Evolutionary conservation across 2,888 invertebrate species (phyloP), one percentile per base, ranked within the genome.

Genomic region (Caprella mutica): DNA sequence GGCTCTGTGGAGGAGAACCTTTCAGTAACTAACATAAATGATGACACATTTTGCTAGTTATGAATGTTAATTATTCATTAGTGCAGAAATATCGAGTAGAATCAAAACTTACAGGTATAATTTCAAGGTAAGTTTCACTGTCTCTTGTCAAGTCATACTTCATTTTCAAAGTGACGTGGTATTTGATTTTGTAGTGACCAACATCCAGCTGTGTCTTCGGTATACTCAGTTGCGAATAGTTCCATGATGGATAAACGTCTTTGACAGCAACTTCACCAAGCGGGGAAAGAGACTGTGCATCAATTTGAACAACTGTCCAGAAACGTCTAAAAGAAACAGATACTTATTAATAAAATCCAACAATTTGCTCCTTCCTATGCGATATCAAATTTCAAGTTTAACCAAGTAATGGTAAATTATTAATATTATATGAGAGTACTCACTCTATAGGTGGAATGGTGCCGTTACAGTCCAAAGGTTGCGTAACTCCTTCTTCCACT

Each of bases 1-100:
- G 70, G 8, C 72, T 69, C 55, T 67, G 66, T 27, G 33, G 9
- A 33, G 33, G 33, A 33, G 8, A 33, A 33, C 14, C 8, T 33
- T 9, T 9, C 33, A 14, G 33, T 33, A 33, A 33, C 8, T 33
- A 9, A 33, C 14, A 33, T 14, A 14, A 33, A 33, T 33, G 8
- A 9, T 33, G 33, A 8, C n/a, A n/a, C n/a, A n/a, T n/a, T n/a
- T n/a, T n/a, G n/a, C n/a, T n/a, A n/a, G n/a, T n/a, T n/a, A n/a
- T n/a, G n/a, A n/a, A n/a, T n/a, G n/a, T n/a, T n/a, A n/a, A n/a
- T n/a, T n/a, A n/a, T n/a, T n/a, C n/a, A n/a, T n/a, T n/a, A n/a
- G n/a, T n/a, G n/a, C n/a, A n/a, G n/a, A n/a, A n/a, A n/a, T n/a
- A n/a, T n/a, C n/a, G n/a, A 19, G 5, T 23, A 19, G 14, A 24